Evolutionary conservation across 1,140 invertebrate species (phyloP), one percentile per base, ranked within the genome.

Genomic region (Neotoxoptera formosana): DNA sequence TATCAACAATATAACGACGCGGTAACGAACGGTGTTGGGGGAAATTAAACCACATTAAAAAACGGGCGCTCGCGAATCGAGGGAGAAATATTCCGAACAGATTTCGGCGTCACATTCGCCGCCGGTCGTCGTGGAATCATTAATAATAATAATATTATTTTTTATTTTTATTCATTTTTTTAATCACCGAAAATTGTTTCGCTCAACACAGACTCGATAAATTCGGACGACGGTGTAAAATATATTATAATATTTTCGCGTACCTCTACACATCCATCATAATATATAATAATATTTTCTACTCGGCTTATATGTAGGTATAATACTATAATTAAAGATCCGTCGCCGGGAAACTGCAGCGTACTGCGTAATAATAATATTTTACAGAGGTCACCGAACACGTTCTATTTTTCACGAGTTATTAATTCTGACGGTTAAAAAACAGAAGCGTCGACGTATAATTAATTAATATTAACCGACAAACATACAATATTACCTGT

Each of bases 391-490:
- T 48, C 86, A 48, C 47, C 47, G 45, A 87, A 51, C 30, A 48
- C 86, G 86, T 87, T 87, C 30, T n/a, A 48, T 48, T 48, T 87
- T 87, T 87, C 86, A 51, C 47, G 30, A 87, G 45, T 87, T 87
- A 34, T 87, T 87, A 87, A 51, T 48, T 87, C 47, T 47, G 25
- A 34, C 86, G 47, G 47, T 30, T 34, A 48, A 48, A 45, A n/a
- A n/a, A 47, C 86, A 48, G 25, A 51, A 87, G 30, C 45, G 11
- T 87, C 17, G 41, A 48, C 86, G 45, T 48, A 20, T 34, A 30
- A 86, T 48, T 51, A 36, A 87, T 87, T 48, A 87, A 87, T 87
- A 87, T 30, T 7, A 41, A 36, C 36, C 34, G 34, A 76, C 30
- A 76, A 76, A 76, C 17, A 20, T n/a, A 67, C 60, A n/a, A 17